Evolutionary conservation across 2,888 invertebrate genomes (phyloP), one percentile per base, ranked within the genome.

Genomic region (Chromoteleia sp.): DNA sequence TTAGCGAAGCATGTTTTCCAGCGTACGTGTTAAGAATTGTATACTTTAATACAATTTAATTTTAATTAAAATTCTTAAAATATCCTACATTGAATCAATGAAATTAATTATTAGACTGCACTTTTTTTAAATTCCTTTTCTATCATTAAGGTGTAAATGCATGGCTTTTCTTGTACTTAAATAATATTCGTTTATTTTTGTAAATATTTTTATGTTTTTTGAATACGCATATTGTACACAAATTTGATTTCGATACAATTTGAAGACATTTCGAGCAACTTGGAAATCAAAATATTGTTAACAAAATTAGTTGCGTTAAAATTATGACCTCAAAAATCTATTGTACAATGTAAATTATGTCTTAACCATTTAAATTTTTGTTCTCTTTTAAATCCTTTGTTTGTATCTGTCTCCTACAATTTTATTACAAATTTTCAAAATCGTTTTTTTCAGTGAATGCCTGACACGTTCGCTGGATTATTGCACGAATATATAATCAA

Each of bases 191-290:
- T n/a, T n/a, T n/a, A n/a, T n/a, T n/a, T n/a, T n/a, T n/a, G n/a
- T n/a, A n/a, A n/a, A n/a, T n/a, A n/a, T n/a, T n/a, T n/a, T n/a
- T n/a, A n/a, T n/a, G n/a, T n/a, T n/a, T n/a, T n/a, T n/a, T n/a
- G n/a, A n/a, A n/a, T n/a, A n/a, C n/a, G n/a, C n/a, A 25, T 25
- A 14, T 41, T 14, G 0, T 14, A 36, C 29, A 29, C n/a, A n/a
- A n/a, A n/a, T n/a, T 43, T 30, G 0, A 43, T 19, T 68, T 67
- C 6, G 30, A 41, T 8, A 17, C n/a, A 50, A 30, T 21, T 25
- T 12, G 2, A 45, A 63, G 81, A 81, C 77, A 77, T 68, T 77
- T 68, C 81, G 81, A 77, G 81, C 81, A 74, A 81, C 43, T 56
- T 43, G 10, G 10, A 68, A 81, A 81, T 81, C 81, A 81, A 81